Evolutionary conservation across 2,888 invertebrate genomes (phyloP).

Genomic region (Seladonia tumulorum): DNA sequence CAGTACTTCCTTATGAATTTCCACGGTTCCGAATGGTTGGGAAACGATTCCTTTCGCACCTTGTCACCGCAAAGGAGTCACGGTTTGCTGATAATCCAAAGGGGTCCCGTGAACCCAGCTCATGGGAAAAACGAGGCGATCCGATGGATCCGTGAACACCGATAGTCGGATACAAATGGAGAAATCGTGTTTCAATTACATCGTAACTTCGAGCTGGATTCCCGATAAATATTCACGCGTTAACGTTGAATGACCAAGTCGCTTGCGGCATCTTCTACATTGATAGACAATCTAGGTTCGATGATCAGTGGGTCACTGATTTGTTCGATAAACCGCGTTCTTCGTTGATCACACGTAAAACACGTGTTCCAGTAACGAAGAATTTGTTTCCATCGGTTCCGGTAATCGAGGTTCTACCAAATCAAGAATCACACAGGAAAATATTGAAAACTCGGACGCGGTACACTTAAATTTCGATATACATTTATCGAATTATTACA

Average conservation of each 20-base stretch:
- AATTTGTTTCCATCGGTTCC: too few relatives aligned
- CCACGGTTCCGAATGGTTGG: background rate
- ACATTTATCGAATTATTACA: too few relatives aligned
- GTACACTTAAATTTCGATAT: too few relatives aligned
- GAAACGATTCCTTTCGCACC: background rate
- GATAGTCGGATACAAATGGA: slow-evolving; percentile 46
- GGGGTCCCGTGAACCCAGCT: background rate
- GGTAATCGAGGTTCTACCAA: too few relatives aligned
- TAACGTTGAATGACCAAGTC: slow-evolving; percentile 22
- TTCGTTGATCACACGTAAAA: too few relatives aligned
- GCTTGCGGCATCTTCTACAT: background rate
- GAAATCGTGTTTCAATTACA: slow-evolving; percentile 58
- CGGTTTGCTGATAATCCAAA: slow-evolving; percentile 36
- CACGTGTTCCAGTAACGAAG: too few relatives aligned
- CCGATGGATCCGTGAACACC: slow-evolving; percentile 28
- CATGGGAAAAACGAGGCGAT: slow-evolving; percentile 18
- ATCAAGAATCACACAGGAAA: too few relatives aligned
- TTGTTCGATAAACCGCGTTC: too few relatives aligned
- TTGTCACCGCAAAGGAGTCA: slow-evolving; percentile 15
- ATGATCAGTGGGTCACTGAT: too few relatives aligned
- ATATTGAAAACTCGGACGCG: too few relatives aligned
- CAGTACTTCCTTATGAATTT: background rate
- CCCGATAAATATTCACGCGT: slow-evolving; percentile 52
- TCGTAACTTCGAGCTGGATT: slow-evolving; percentile 30
- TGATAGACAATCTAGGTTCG: too few relatives aligned